Conservation (phyloP, 2,797 vertebrate species). For the Hirundo rustica region DNA sequence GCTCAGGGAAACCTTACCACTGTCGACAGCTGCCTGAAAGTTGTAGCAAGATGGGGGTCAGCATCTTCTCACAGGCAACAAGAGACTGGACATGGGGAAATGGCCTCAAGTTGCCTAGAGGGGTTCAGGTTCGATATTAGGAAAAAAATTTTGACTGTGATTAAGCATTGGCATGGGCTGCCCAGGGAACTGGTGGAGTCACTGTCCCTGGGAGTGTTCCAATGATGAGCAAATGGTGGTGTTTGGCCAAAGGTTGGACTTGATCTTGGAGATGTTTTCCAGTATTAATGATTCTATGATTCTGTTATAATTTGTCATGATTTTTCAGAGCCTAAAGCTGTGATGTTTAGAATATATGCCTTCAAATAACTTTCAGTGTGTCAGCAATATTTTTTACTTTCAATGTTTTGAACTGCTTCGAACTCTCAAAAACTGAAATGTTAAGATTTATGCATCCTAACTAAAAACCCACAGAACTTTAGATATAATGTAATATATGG, state of each 20-base stretch:
- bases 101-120: background rate
- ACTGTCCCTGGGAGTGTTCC: background rate
- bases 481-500: background rate
- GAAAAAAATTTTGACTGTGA: background rate
- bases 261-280: background rate
- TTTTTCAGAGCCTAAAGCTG: background rate
- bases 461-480: background rate
- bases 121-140: background rate
- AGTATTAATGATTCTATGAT: background rate
- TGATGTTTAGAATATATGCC: background rate
- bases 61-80: background rate
- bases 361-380: background rate
- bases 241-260: background rate
- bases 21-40: background rate
- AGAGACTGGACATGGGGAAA: background rate
- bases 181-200: background rate
- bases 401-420: background rate
- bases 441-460: background rate
- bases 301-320: background rate
- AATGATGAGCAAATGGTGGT: background rate
- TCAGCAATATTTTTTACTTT: background rate
- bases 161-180: background rate
- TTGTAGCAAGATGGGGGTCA: background rate
- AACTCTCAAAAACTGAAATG: background rate
- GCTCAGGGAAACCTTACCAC: background rate